A percentile compares a stretch with the other conserved stretches of the same genome.
phyloP scores from a whole-genome alignment of 2,797 vertebrate species.

The Tenualosa thibaudeaui region DNA sequence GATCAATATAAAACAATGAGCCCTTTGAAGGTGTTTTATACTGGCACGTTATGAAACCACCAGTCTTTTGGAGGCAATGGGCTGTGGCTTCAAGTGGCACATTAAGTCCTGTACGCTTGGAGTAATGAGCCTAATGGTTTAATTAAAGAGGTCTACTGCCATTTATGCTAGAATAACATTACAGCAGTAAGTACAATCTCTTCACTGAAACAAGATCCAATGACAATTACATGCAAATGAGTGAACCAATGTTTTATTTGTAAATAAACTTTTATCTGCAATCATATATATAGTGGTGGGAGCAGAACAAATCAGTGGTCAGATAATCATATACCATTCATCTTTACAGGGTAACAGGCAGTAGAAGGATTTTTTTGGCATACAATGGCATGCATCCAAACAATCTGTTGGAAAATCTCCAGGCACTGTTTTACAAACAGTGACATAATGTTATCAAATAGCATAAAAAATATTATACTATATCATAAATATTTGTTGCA shows the following conservation, averaged over 20 bases:
- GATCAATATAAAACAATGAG: conserved; percentile 6
- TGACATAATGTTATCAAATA: neutral
- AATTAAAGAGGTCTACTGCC: conserved; percentile 10
- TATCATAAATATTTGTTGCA: neutral
- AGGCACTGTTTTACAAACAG: neutral
- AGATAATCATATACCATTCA: neutral
- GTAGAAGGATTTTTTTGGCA: neutral
- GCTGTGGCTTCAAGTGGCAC: neutral
- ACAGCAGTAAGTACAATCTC: neutral
- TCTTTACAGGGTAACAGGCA: neutral
- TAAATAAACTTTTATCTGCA: neutral
- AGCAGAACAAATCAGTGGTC: neutral
- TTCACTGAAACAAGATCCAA: neutral
- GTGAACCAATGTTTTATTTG: neutral
- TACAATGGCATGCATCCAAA: neutral
- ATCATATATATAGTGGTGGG: neutral
- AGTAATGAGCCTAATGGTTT: conserved; percentile 1
- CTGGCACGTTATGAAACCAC: neutral
- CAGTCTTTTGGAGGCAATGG: conserved; percentile 9
- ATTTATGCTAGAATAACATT: neutral
- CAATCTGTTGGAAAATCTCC: too few species aligned
- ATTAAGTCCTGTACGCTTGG: conserved; percentile 7
- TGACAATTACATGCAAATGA: neutral
- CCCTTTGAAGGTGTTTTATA: conserved; percentile 8
- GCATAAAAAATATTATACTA: neutral